phyloP scores from a whole-genome alignment of 2,888 invertebrate species.

The Heliconius erato region DNA sequence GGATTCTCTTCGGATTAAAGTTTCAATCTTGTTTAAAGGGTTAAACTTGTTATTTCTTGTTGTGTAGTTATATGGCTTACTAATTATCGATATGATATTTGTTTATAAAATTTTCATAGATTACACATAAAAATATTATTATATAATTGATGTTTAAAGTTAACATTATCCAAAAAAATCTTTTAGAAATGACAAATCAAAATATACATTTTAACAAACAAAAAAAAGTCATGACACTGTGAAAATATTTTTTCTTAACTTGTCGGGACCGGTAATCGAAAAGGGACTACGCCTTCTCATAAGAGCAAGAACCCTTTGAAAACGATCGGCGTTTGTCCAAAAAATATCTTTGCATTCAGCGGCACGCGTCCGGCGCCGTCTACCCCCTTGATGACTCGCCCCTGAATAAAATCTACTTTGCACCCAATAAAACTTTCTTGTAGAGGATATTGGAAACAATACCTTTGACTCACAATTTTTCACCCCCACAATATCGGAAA shows the following conservation, averaged over 20 bases:
- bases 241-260: slow-evolving; percentile 64
- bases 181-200: slow-evolving; percentile 41
- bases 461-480: slow-evolving; percentile 81
- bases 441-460: slow-evolving; percentile 83
- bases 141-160: neutral
- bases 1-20: slow-evolving; percentile 11
- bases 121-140: neutral
- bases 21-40: slow-evolving; percentile 17
- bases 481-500: slow-evolving; percentile 61
- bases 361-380: slow-evolving; percentile 76
- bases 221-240: slow-evolving; percentile 53
- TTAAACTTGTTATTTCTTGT: neutral
- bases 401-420: slow-evolving; percentile 84
- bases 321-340: slow-evolving; percentile 77
- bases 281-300: slow-evolving; percentile 75
- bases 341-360: slow-evolving; percentile 84
- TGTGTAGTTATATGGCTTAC: neutral
- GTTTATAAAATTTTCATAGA: neutral
- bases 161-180: neutral
- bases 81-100: neutral
- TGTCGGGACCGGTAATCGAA: slow-evolving; percentile 76
- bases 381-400: slow-evolving; percentile 74
- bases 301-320: slow-evolving; percentile 79
- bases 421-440: slow-evolving; percentile 83
- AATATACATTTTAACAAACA: slow-evolving; percentile 59